A percentile compares a stretch with the other conserved stretches of the same genome.
phyloP scores from a whole-genome alignment of 2,797 vertebrate genomes.

The Melanotaenia pygmaea region DNA sequence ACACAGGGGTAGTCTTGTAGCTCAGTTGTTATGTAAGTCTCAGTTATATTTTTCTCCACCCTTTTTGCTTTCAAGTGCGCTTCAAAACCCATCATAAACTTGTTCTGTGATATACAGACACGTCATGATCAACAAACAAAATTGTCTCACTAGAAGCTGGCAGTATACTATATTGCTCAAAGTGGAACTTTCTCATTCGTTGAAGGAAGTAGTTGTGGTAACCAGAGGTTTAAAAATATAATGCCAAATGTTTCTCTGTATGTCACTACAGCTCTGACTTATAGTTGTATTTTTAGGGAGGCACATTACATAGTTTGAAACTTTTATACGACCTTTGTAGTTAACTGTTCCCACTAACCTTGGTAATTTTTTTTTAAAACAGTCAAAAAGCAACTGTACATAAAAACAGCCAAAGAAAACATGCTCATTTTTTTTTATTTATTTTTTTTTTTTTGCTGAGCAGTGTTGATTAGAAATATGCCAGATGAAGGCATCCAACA shows the following conservation, averaged over 20 bases:
- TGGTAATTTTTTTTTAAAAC: too few species aligned
- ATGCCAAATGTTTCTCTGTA: background rate
- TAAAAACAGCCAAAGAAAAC: too few species aligned
- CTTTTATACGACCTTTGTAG: background rate
- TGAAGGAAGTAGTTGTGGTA: too few species aligned
- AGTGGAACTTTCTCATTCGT: too few species aligned
- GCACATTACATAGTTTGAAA: background rate
- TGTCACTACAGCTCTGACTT: background rate
- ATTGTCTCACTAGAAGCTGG: too few species aligned
- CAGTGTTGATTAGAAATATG: too few species aligned
- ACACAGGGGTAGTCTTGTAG: conserved; percentile 15
- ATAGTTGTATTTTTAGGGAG: background rate
- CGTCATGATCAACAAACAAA: background rate
- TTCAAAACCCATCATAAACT: background rate
- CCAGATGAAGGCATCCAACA: too few species aligned
- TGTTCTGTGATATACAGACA: background rate
- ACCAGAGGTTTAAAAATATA: background rate
- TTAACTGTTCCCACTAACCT: background rate
- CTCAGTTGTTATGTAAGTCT: conserved; percentile 27
- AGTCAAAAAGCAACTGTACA: too few species aligned
- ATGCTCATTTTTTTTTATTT: too few species aligned
- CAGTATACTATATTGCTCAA: too few species aligned
- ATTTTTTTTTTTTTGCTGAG: too few species aligned
- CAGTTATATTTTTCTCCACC: background rate
- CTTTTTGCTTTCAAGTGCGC: background rate